A percentile compares a stretch with the other conserved stretches of the same genome.
These are phyloP conservation scores for Coturnix japonica DNA, from an alignment of 2,113 vertebrate genomes.

Conservation along the genomic window DNA sequence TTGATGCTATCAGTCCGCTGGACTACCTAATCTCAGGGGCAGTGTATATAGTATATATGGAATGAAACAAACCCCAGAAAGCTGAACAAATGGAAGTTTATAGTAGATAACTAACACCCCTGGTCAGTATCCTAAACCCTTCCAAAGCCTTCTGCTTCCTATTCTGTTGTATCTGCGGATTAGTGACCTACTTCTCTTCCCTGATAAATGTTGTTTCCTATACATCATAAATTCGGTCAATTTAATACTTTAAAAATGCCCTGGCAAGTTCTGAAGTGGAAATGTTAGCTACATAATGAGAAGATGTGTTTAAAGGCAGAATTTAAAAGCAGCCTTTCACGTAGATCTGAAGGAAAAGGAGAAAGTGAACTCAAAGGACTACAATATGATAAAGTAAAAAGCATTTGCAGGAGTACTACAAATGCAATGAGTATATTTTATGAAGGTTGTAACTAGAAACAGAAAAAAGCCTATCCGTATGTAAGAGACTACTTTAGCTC, in stretches of 20 bases:
- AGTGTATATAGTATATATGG: neutral
- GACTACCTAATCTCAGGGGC: neutral
- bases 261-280: neutral
- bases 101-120: neutral
- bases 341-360: neutral
- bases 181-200: neutral
- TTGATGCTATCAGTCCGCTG: neutral
- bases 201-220: neutral
- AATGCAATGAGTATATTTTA: constrained; percentile 18
- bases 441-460: constrained; percentile 38
- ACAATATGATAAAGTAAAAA: neutral
- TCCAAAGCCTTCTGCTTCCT: neutral
- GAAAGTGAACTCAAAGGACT: neutral
- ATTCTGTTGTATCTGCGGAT: neutral
- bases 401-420: constrained; percentile 4
- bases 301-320: neutral
- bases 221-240: neutral
- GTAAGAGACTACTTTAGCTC: constrained; percentile 39
- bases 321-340: neutral
- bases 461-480: constrained; percentile 13
- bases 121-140: neutral
- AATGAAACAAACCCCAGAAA: constrained; percentile 1
- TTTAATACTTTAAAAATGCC: neutral
- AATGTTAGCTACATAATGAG: neutral
- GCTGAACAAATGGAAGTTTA: neutral